Conservation (phyloP, 2,113 vertebrate species). For the Sigmodon hispidus region DNA sequence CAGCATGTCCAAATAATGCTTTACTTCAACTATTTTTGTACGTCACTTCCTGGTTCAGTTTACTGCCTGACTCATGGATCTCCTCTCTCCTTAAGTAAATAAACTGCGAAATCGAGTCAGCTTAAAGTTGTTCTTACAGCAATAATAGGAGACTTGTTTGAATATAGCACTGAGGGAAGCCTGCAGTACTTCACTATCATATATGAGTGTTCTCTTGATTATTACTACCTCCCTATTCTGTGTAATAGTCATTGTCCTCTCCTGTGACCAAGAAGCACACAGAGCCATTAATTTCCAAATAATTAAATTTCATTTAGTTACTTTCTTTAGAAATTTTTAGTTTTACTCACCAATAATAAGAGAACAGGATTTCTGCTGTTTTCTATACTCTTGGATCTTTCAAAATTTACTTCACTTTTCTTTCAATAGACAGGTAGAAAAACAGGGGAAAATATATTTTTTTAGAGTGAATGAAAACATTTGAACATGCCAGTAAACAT, state of each 20-base stretch:
- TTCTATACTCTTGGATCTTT: not conserved
- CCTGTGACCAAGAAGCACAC: not conserved
- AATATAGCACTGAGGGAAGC: not conserved
- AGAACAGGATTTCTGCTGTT: not conserved
- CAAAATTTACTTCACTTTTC: not conserved
- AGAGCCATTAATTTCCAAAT: slow-evolving; percentile 10
- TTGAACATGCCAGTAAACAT: not conserved
- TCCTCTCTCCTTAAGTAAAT: not conserved
- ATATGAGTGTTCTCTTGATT: slow-evolving; percentile 12
- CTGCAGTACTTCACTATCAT: not conserved
- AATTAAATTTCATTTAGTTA: not conserved
- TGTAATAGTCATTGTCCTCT: not conserved
- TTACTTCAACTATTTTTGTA: not conserved
- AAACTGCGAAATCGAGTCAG: not conserved
- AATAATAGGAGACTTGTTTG: not conserved
- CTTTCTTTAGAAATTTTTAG: not conserved
- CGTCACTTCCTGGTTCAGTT: not conserved
- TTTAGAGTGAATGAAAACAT: not conserved
- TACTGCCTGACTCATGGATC: not conserved
- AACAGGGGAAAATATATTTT: not conserved
- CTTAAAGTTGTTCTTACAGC: not conserved
- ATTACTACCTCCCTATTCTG: not conserved
- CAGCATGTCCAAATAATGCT: not conserved
- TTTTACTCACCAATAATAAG: slow-evolving; percentile 17
- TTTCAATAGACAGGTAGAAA: not conserved